phyloP scores from a whole-genome alignment of 2,888 invertebrate genomes.

The Sphaeridia pumilis region DNA sequence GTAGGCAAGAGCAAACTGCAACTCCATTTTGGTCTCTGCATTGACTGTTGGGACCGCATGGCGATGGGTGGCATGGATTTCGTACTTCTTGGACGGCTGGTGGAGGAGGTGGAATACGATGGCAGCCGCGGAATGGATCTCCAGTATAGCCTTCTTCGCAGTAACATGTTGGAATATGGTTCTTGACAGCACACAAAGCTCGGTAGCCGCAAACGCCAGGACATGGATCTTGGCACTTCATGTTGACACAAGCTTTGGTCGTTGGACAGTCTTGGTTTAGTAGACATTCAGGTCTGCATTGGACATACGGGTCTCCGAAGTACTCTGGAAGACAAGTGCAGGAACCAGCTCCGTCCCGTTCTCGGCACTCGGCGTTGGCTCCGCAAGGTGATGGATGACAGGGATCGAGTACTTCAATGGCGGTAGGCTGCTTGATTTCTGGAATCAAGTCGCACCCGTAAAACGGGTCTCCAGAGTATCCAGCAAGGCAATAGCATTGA shows the following conservation, averaged over 20 bases:
- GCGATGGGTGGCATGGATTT: constrained; percentile 33
- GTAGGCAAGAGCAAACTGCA: constrained; percentile 37
- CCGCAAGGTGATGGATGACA: constrained; percentile 37
- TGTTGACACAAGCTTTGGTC: constrained; percentile 42
- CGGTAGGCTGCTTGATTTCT: background rate
- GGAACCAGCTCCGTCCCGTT: constrained; percentile 45
- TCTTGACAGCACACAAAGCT: constrained; percentile 70
- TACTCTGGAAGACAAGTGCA: constrained; percentile 47
- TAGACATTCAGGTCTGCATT: constrained; percentile 70
- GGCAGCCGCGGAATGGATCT: constrained; percentile 70
- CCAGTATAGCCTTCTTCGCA: constrained; percentile 55
- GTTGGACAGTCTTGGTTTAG: constrained; percentile 72
- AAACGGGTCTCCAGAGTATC: constrained; percentile 50
- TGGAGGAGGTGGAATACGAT: constrained; percentile 42
- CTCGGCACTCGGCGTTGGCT: constrained; percentile 47
- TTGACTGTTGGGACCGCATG: constrained; percentile 32
- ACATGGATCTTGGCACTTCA: constrained; percentile 39
- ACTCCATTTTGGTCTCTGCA: constrained; percentile 21
- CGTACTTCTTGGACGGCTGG: constrained; percentile 38
- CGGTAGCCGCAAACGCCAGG: constrained; percentile 40
- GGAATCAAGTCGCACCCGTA: constrained; percentile 36
- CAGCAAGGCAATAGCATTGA: constrained; percentile 21
- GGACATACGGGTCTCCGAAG: constrained; percentile 55
- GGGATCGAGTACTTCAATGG: constrained; percentile 9
- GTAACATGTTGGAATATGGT: constrained; percentile 39